Conservation (phyloP, 2,888 invertebrate genomes). For the Tetragnatha montana region DNA sequence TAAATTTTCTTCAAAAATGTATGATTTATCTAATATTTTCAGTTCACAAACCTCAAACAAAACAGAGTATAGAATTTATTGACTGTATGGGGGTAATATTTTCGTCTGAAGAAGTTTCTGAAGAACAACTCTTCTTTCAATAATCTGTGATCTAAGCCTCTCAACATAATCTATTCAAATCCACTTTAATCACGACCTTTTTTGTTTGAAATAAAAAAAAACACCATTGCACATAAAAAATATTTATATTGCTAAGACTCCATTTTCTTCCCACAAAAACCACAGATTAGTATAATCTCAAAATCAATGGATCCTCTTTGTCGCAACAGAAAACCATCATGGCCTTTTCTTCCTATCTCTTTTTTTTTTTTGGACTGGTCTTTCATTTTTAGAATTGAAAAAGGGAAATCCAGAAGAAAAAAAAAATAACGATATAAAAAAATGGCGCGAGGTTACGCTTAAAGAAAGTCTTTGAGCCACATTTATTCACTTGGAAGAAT, state of each 20-base stretch:
- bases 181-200: not conserved
- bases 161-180: not conserved
- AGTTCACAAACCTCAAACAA: too few species aligned
- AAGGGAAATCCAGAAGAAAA: not conserved
- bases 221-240: not conserved
- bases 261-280: not conserved
- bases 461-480: slow-evolving; percentile 3
- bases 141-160: not conserved
- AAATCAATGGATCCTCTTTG: slow-evolving; percentile 15
- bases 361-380: not conserved
- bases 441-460: not conserved
- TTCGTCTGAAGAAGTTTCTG: too few species aligned
- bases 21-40: too few species aligned
- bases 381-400: not conserved
- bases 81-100: too few species aligned
- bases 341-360: not conserved
- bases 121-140: too few species aligned
- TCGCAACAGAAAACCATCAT: not conserved
- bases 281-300: slow-evolving; percentile 5
- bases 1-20: too few species aligned
- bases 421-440: not conserved
- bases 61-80: too few species aligned
- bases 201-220: too few species aligned
- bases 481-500: slow-evolving; percentile 31
- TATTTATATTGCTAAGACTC: not conserved